A percentile compares a stretch with the other conserved stretches of the same genome.
Evolutionary conservation across 2,797 vertebrate genomes (phyloP).

Genomic region (Notamacropus eugenii): DNA sequence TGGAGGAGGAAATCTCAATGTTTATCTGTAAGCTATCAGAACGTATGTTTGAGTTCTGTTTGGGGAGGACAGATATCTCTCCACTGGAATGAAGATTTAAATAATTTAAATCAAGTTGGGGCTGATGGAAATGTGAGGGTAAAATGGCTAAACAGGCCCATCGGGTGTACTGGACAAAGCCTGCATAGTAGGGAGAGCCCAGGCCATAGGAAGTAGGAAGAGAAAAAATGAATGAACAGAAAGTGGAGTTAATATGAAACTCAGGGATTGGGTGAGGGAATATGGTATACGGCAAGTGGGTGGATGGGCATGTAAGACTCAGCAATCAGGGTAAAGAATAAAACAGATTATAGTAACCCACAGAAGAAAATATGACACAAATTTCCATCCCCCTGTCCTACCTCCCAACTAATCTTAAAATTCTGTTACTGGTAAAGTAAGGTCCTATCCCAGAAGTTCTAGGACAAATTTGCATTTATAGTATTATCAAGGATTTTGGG

Average conservation of each 20-base stretch:
- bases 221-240: neutral
- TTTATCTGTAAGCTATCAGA: neutral
- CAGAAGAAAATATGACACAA: neutral
- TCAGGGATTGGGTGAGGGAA: neutral
- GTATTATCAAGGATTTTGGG: neutral
- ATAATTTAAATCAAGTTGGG: neutral
- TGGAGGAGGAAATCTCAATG: no score
- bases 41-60: no score
- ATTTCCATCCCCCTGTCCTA: neutral
- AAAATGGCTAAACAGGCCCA: neutral
- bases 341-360: neutral
- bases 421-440: neutral
- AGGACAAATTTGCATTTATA: neutral
- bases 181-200: neutral
- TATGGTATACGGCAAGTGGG: no score
- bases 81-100: neutral
- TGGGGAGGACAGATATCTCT: neutral
- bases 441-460: neutral
- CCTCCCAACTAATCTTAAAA: neutral
- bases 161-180: neutral
- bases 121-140: neutral
- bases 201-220: neutral
- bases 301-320: neutral
- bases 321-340: neutral
- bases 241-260: neutral